Base-by-base conservation (phyloP, 92 coral and sea anemone species). In the Pocillopora meandrina region DNA sequence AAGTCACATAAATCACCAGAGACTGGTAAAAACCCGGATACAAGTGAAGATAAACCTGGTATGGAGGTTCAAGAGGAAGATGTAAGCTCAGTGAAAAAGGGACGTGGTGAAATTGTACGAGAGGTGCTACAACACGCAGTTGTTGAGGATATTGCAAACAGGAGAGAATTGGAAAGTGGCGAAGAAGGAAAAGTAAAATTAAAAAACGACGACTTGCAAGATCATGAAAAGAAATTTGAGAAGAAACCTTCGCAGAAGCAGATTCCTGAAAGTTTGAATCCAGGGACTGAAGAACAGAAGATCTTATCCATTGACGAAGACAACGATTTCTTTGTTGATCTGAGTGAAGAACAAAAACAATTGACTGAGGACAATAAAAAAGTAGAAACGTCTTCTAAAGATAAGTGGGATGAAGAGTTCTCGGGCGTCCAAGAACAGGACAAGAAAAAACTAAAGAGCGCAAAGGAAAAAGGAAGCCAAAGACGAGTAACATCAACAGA, bases 1-100 rank as follows among this genome's bases (percentile, higher is more conserved):
- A 75, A 75, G 70, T 62, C 17, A 60, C 36, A 81, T 19, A 79
- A 79, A 49, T 52, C 56, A 52, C 42, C 70, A 4, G 66, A n/a
- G 21, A 68, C 13, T n/a, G 16, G 7, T 13, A 23, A 56, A n/a
- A 34, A 20, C 19, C 26, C 35, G 71, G 85, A 71, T 23, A 81
- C 10, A n/a, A 7, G 5, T 55, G 26, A 15, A 18, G 70, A 70
- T 20, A 12, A 60, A 60, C 11, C 42, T 23, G 47, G 12, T 21
- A 14, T 12, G 15, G 60, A 31, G 6, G n/a, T 52, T 49, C 31
- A 13, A 49, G 74, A 52, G 10, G 57, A 64, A 35, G 60, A 71
- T 20, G 36, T 1, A 34, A 33, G 1, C 19, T 1, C 20, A 20
- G 35, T 69, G 4, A 20, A 31, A 12, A 57, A 81, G 56, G 1